Base-by-base conservation (phyloP, 1,140 invertebrate species). In the Elymnias hypermnestra region DNA sequence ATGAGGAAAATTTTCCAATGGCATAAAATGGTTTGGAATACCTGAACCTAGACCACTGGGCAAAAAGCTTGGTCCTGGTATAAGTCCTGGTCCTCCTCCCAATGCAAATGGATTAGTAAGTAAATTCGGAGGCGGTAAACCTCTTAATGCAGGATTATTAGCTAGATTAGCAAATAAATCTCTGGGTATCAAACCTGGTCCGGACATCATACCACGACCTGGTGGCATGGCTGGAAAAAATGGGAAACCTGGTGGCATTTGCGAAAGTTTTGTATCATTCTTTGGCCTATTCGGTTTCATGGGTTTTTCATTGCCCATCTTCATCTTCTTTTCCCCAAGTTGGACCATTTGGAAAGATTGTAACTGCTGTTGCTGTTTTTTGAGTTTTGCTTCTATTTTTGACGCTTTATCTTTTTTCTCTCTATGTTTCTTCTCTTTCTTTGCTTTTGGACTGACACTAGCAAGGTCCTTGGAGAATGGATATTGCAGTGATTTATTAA, bases 151-250 rank as follows among this genome's bases (percentile, higher is more conserved):
- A 18, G 78, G 81, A 66, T 82, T 85, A 43, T 84, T 84, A 6
- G 79, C 67, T 38, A 86, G 49, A 12, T 69, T 65, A 43, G 81
- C 67, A 40, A 85, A 64, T 25, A 87, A 76, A 8, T 83, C 76
- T 51, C 55, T 87, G 0, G 92, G 91, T 62, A 93, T 93, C 15
- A 94, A 75, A 21, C 92, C 91, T 6, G 91, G 91, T 3, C 90
- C 88, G n/a, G 90, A 84, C 61, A 88, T 81, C 37, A 86, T 53
- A 2, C 79, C 83, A 54, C 75, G 53, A 1, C 83, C 78, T 17
- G 89, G 88, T 31, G 90, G 69, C 42, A 87, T 72, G 2, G 87
- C 64, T n/a, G 87, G 85, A 47, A 88, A 85, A 45, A 75, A 78
- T 23, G 87, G 82, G 57, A 90, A 89, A 49, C 87, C 79, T 23